Base-by-base conservation (phyloP, 1,140 invertebrate genomes). In the Lutraria rhynchaena region DNA sequence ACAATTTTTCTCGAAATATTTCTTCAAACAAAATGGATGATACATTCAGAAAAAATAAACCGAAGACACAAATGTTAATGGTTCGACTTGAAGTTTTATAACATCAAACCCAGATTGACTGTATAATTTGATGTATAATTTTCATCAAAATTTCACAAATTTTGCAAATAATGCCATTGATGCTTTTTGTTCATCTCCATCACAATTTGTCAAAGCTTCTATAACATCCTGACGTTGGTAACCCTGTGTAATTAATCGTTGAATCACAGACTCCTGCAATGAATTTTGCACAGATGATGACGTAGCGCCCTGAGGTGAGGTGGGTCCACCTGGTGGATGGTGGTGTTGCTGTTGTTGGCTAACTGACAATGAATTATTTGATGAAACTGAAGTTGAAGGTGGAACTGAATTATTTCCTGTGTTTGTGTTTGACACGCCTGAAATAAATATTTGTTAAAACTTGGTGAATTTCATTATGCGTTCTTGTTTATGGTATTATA, bases 161-260 rank as follows among this genome's bases (percentile, higher is more conserved):
- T 90, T 91, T 9, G 92, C 89, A 33, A 92, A 81, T 19, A 92
- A 73, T 0, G 88, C 82, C 11, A 86, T 87, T 17, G 92, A 81
- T 11, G 92, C 92, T 55, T 87, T 81, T 49, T 92, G 85, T 5
- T 83, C 82, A 83, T 92, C 84, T 0, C 92, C 92, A 71, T 87
- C 86, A 4, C 87, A 61, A 31, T 82, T 81, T 3, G 83, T 65
- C n/a, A 92, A 78, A 82, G 91, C 91, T 65, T 88, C 87, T 33
- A 92, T 57, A 15, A 89, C 91, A 33, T 87, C 88, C 31, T 87
- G 49, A 31, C 91, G 77, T 13, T 86, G 65, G 80, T 91, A 92
- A 33, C 91, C 91, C 46, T 88, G 77, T 24, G 57, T 41, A 78
- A 90, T 87, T 3, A 92, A 82, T 29, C 74, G 81, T 44, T 81